Base-by-base conservation (phyloP, 2,888 invertebrate genomes). In the Ceramica pisi region DNA sequence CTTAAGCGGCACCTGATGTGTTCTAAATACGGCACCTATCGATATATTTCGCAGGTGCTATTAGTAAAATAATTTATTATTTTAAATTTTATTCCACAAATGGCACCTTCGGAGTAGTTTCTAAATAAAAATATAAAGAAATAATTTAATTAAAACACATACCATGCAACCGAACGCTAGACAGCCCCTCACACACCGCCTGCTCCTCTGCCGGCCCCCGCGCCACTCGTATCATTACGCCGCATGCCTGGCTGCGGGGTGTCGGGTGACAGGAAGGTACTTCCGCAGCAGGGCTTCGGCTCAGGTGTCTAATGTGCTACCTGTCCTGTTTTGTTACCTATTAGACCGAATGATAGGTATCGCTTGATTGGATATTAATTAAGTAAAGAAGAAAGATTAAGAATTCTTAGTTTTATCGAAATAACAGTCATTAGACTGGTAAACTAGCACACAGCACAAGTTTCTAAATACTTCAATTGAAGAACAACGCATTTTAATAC, bases 241-340 rank as follows among this genome's bases (percentile, higher is more conserved):
- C 60, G 80, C 64, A 74, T 81, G 78, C 76, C 60, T 70, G 75
- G 72, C 41, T 67, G 86, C 50, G 44, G 74, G 88, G 92, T 94
- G 89, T 94, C 93, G 76, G 87, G 86, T 94, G 89, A 87, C 93
- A 91, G 94, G 93, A 93, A 90, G 91, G 88, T 86, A 87, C 91
- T 91, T 91, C 92, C 92, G 91, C 87, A 55, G 88, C 84, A 83
- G 90, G 95, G 95, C 94, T 94, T 94, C 94, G 85, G 88, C 90
- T 92, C 92, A 86, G 86, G 87, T 91, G 85, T 90, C 92, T 93
- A 94, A 94, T 94, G 90, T 91, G 88, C 89, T 83, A 79, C 70
- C 75, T 72, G 80, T 78, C 81, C 81, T 82, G 85, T 85, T 83
- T 84, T 76, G 70, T 79, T 75, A 69, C 21, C 65, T 35, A 67